These are phyloP conservation scores for Synanthedon myopaeformis DNA, from an alignment of 2,888 invertebrate genomes.

Conservation along the genomic window DNA sequence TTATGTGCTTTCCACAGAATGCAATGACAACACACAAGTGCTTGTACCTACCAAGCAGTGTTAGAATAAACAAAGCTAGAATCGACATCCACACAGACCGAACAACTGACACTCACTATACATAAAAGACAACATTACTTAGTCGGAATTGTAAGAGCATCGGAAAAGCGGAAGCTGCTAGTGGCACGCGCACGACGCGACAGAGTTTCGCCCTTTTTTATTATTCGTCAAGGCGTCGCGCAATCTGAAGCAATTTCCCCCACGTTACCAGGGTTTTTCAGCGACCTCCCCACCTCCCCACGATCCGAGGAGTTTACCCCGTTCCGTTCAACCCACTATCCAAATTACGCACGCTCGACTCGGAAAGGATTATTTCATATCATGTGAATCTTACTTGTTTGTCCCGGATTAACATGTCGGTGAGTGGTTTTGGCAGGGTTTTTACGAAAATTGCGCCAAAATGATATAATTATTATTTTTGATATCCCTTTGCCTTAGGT, in stretches of 20 bases:
- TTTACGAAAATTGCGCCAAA: background rate
- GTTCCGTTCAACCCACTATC: background rate
- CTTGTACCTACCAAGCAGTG: too few species aligned
- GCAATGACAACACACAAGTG: too few species aligned
- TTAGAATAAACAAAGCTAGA: too few species aligned
- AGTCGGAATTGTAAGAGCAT: too few species aligned
- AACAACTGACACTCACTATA: too few species aligned
- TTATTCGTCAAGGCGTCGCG: constrained; percentile 5
- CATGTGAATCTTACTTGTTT: constrained; percentile 20
- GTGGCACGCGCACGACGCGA: too few species aligned
- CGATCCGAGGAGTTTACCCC: background rate
- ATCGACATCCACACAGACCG: too few species aligned
- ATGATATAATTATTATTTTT: background rate
- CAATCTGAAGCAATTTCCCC: constrained; percentile 24
- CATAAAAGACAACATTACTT: too few species aligned
- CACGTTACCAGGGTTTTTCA: constrained; percentile 20
- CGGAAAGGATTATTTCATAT: constrained; percentile 14
- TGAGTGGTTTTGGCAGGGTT: constrained; percentile 5
- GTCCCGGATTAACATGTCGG: constrained; percentile 19
- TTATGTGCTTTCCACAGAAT: too few species aligned
- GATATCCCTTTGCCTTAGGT: background rate
- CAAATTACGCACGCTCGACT: background rate
- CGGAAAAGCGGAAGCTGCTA: too few species aligned
- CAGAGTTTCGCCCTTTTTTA: constrained; percentile 4
- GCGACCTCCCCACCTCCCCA: constrained; percentile 14